These are phyloP conservation scores for Onychostruthus taczanowskii DNA, from an alignment of 2,113 vertebrate species.

Conservation along the genomic window DNA sequence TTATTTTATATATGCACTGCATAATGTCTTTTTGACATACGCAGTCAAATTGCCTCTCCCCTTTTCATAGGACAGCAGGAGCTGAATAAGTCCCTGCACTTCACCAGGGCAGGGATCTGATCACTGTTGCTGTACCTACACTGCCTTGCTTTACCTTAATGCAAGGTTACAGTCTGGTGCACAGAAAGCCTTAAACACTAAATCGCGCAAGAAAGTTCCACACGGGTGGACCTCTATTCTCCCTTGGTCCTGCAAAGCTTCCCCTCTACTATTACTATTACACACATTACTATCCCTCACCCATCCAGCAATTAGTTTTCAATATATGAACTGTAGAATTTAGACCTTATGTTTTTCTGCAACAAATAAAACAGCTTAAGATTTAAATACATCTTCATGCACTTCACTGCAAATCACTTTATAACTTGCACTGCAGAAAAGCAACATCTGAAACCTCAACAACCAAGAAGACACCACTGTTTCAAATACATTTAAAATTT, in stretches of 20 bases:
- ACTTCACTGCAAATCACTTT: neutral
- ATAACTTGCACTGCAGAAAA: neutral
- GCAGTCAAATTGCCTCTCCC: neutral
- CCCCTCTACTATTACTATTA: neutral
- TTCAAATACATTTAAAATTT: neutral
- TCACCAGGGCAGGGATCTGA: neutral
- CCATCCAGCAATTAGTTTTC: neutral
- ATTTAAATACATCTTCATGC: neutral
- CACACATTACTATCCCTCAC: neutral
- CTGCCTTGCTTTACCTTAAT: neutral
- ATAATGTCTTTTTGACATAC: neutral
- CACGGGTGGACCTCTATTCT: accelerated
- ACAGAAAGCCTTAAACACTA: neutral
- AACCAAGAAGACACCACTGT: neutral
- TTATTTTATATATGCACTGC: neutral
- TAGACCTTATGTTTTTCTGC: neutral
- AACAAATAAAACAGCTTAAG: neutral
- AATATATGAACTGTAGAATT: neutral
- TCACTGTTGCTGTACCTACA: neutral
- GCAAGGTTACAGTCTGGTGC: neutral
- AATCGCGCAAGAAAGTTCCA: neutral
- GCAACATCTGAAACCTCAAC: neutral
- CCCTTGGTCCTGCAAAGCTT: neutral
- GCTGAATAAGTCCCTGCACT: neutral
- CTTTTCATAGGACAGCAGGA: neutral